These are phyloP conservation scores for Ochotona princeps DNA, from an alignment of 2,113 vertebrate genomes.

Conservation along the genomic window DNA sequence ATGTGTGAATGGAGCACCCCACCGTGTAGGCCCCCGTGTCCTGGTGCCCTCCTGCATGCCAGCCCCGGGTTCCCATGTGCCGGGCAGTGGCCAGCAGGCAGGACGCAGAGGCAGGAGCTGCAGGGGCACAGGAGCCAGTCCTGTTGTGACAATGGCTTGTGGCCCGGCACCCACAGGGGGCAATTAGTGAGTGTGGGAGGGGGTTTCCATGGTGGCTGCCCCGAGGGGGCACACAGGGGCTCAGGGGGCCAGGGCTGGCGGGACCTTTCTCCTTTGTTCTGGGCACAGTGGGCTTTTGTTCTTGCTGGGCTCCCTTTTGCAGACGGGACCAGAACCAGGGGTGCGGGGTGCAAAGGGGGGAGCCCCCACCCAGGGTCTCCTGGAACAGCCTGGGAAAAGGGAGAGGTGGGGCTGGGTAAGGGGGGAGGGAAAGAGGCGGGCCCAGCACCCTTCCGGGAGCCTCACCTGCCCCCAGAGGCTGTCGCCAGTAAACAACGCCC, in stretches of 20 bases:
- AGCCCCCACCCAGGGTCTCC: neutral
- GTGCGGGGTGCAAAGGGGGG: neutral
- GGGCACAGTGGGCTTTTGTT: constrained; percentile 73
- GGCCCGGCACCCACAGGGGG: constrained; percentile 58
- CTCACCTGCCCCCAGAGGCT: constrained; percentile 41
- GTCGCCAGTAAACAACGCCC: constrained; percentile 57
- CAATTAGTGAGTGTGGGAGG: constrained; percentile 70
- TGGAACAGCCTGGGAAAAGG: neutral
- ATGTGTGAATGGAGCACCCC: neutral
- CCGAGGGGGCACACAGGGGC: neutral
- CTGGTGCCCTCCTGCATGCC: no score
- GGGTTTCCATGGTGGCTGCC: constrained; percentile 72
- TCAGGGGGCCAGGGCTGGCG: neutral
- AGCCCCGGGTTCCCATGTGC: no score
- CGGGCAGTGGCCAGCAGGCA: neutral
- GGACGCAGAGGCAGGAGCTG: neutral
- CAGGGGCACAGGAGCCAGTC: constrained; percentile 9
- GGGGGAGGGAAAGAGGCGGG: neutral
- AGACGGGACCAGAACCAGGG: neutral
- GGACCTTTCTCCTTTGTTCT: constrained; percentile 78
- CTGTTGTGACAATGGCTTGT: constrained; percentile 8
- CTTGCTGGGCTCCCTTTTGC: neutral
- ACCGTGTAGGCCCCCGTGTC: no score
- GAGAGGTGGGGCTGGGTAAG: neutral
- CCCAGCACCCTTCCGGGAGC: neutral